Percentiles rank a stretch among this genome's conserved stretches.
Conservation (phyloP, 1,140 invertebrate species). For the Zaprionus taronus region DNA sequence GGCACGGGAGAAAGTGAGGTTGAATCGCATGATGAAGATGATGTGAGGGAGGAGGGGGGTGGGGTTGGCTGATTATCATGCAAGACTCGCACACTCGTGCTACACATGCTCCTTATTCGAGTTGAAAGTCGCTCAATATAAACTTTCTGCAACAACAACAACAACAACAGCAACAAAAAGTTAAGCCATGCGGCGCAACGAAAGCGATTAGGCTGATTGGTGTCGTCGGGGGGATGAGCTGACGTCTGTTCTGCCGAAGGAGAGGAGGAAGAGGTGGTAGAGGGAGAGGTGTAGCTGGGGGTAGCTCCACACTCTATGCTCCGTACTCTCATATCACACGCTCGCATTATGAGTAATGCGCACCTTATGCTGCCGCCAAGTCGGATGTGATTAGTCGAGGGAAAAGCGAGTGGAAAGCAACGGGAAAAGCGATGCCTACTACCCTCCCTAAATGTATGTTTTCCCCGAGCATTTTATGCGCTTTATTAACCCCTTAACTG, state of each 20-base stretch:
- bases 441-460: slow-evolving; percentile 24
- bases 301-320: slow-evolving; percentile 18
- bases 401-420: slow-evolving; percentile 11
- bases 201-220: slow-evolving; percentile 81
- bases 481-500: slow-evolving; percentile 79
- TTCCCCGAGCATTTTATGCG: slow-evolving; percentile 54
- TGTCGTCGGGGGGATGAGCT: slow-evolving; percentile 8
- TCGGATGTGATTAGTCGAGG: slow-evolving; percentile 67
- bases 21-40: slow-evolving; percentile 38
- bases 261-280: not conserved
- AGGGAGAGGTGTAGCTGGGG: not conserved
- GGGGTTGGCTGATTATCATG: slow-evolving; percentile 62
- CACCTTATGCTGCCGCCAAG: slow-evolving; percentile 81
- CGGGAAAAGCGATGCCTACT: slow-evolving; percentile 1
- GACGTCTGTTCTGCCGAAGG: no score
- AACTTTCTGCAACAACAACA: slow-evolving; percentile 50
- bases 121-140: slow-evolving; percentile 52
- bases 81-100: slow-evolving; percentile 40
- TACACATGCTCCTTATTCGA: slow-evolving; percentile 50
- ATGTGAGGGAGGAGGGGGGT: slow-evolving; percentile 25
- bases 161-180: slow-evolving; percentile 64
- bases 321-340: slow-evolving; percentile 56
- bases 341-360: slow-evolving; percentile 81
- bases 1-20: slow-evolving; percentile 19
- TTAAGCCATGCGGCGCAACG: slow-evolving; percentile 76